Conservation (phyloP, 2,797 vertebrate species). For the Carcharodon carcharias region DNA sequence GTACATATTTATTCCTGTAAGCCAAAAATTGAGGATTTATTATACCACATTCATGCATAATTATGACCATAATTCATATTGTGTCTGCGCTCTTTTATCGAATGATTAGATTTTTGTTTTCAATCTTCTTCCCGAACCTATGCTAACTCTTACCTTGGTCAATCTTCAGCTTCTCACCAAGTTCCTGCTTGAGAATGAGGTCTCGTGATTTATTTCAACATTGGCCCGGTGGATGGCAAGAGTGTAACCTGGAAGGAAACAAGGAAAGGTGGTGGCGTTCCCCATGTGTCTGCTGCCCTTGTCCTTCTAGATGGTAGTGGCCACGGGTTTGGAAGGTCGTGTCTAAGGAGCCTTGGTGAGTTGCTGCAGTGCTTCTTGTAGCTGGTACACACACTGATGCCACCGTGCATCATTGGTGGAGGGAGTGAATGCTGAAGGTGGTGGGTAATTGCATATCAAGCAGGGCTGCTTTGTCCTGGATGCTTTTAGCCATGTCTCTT, state of each 20-base stretch:
- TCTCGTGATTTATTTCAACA: fast-evolving
- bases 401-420: too few species aligned
- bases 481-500: too few species aligned
- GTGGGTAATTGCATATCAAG: too few species aligned
- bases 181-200: neutral
- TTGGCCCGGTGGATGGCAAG: neutral
- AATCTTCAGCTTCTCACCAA: neutral
- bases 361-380: too few species aligned
- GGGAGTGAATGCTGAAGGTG: too few species aligned
- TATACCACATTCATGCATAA: neutral
- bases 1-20: neutral
- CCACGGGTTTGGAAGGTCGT: too few species aligned
- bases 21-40: neutral
- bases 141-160: neutral
- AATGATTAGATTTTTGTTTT: neutral
- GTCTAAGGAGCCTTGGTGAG: too few species aligned
- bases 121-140: neutral
- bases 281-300: too few species aligned
- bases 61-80: neutral
- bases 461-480: too few species aligned
- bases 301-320: too few species aligned
- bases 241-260: neutral
- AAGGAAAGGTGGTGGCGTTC: too few species aligned
- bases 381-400: too few species aligned
- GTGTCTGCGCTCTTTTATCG: neutral